These are phyloP conservation scores for Acrossocheilus wenchowensis DNA, from an alignment of 2,797 vertebrate genomes.

Conservation along the genomic window DNA sequence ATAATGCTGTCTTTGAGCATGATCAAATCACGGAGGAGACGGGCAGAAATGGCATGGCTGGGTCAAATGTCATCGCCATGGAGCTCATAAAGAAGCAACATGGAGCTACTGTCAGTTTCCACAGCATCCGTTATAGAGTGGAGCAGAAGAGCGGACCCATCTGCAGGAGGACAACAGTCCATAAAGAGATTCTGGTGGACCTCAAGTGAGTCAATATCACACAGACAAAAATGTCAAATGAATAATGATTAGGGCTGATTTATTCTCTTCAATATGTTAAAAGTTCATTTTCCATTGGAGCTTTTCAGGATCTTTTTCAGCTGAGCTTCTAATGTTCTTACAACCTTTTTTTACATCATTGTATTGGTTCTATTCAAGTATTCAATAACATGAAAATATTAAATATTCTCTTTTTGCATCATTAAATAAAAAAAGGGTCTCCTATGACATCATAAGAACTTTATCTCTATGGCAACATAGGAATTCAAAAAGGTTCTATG, in stretches of 20 bases:
- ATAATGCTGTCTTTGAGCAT: slow-evolving; percentile 58
- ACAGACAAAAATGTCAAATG: neutral
- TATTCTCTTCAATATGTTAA: neutral
- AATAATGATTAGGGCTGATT: neutral
- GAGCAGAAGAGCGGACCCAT: slow-evolving; percentile 64
- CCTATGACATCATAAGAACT: neutral
- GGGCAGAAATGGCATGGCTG: slow-evolving; percentile 63
- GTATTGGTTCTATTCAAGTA: neutral
- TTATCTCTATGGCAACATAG: neutral
- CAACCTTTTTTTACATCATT: neutral
- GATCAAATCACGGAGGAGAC: slow-evolving; percentile 71
- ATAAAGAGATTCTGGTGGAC: slow-evolving; percentile 73
- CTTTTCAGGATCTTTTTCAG: neutral
- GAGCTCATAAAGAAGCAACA: slow-evolving; percentile 27
- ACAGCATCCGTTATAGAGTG: slow-evolving; percentile 77
- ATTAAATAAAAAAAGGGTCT: neutral
- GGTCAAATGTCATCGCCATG: slow-evolving; percentile 53
- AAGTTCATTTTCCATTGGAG: neutral
- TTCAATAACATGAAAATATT: neutral
- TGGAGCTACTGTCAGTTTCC: slow-evolving; percentile 80
- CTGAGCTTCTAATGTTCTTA: neutral
- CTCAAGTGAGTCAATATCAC: slow-evolving; percentile 75
- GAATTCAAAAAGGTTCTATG: neutral
- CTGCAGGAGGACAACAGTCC: slow-evolving; percentile 61
- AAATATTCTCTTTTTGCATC: neutral